Evolutionary conservation across 1,140 invertebrate species (phyloP).

Genomic region (Brachionus asplanchnoidis): DNA sequence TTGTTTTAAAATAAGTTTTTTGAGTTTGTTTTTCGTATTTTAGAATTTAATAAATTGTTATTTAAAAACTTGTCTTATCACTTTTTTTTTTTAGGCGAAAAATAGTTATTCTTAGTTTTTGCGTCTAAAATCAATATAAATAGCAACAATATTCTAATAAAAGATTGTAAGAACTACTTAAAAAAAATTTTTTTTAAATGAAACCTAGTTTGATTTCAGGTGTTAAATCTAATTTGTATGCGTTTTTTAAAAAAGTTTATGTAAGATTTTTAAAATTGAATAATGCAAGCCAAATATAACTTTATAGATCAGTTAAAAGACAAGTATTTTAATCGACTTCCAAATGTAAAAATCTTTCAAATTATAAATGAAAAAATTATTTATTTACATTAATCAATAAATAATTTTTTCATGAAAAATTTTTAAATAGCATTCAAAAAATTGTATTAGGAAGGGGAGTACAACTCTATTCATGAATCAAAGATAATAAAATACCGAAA

Average conservation of each 20-base stretch:
- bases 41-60: background rate
- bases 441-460: background rate
- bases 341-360: background rate
- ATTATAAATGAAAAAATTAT: background rate
- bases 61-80: background rate
- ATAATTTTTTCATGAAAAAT: background rate
- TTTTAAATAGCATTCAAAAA: background rate
- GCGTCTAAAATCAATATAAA: background rate
- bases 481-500: conserved; percentile 10
- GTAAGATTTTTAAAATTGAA: background rate
- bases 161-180: background rate
- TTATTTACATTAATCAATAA: background rate
- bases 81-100: background rate
- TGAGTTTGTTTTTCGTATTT: conserved; percentile 1
- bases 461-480: background rate
- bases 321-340: background rate
- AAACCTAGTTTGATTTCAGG: background rate
- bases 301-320: conserved; percentile 14
- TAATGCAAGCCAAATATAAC: conserved; percentile 1
- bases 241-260: background rate
- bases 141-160: background rate
- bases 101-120: background rate
- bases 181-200: background rate
- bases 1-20: background rate
- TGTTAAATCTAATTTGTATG: background rate